phyloP scores from a whole-genome alignment of 2,113 vertebrate genomes.

The Polypterus bichir region DNA sequence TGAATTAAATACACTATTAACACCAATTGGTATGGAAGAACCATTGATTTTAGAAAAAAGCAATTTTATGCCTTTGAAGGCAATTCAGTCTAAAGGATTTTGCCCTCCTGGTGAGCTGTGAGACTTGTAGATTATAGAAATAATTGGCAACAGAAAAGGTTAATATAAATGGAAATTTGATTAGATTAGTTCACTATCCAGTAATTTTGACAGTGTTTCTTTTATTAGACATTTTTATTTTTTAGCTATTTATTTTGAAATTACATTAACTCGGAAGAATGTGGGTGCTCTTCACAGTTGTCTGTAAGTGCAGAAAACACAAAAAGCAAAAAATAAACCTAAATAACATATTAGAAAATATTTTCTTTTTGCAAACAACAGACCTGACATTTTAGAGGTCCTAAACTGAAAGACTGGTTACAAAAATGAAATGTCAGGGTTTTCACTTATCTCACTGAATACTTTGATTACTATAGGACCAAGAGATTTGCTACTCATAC shows the following conservation, averaged over 20 bases:
- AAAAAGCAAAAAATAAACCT: constrained; percentile 8
- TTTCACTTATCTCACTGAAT: constrained; percentile 2
- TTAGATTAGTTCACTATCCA: constrained; percentile 29
- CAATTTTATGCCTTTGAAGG: constrained; percentile 19
- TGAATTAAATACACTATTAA: constrained; percentile 18
- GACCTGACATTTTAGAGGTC: constrained; percentile 15
- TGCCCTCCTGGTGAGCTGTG: constrained; percentile 25
- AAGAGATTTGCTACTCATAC: constrained; percentile 1
- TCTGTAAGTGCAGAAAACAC: constrained; percentile 6
- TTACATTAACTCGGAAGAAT: constrained; percentile 11
- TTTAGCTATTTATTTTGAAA: constrained; percentile 12
- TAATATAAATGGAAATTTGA: constrained; percentile 35
- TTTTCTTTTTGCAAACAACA: constrained; percentile 12
- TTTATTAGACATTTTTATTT: constrained; percentile 8
- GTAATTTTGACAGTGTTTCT: constrained; percentile 20
- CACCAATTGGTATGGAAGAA: constrained; percentile 19
- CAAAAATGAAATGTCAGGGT: constrained; percentile 34
- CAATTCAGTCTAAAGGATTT: constrained; percentile 26
- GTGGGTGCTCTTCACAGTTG: constrained; percentile 5
- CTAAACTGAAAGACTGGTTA: constrained; percentile 13
- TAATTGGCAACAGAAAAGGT: constrained; percentile 33
- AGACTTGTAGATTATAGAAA: constrained; percentile 30
- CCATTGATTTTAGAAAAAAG: constrained; percentile 12
- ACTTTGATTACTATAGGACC: not conserved
- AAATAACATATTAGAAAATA: not conserved